Base-by-base conservation (phyloP, 2,113 vertebrate species). In the Scophthalmus maximus region DNA sequence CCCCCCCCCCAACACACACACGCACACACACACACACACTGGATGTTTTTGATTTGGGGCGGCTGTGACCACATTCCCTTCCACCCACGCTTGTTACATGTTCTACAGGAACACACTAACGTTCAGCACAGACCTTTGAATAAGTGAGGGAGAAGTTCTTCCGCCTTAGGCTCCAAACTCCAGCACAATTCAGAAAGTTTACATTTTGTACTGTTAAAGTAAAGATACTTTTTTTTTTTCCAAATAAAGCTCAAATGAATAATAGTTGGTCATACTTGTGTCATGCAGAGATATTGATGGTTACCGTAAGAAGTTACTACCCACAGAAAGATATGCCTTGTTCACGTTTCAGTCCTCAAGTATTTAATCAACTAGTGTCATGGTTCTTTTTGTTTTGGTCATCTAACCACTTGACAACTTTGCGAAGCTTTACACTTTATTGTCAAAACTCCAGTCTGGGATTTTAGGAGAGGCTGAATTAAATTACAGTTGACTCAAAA, bases 71-170 rank as follows among this genome's bases (percentile, higher is more conserved):
- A 88, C 88, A 88, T 87, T 90, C 87, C 85, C 89, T 79, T 88
- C 82, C 87, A 80, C 90, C 90, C 85, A 89, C 85, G 72, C 90
- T 75, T 68, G 79, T 88, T 89, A 85, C 85, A 86, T 89, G 86
- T 90, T 82, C 73, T 57, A 67, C 82, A 87, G 78, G 74, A 89
- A 82, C 83, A 76, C 87, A 79, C 69, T 57, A 75, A 46, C 63
- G 17, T 52, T 76, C 57, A 9, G 61, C 49, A 25, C 61, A 60
- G 63, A 75, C 57, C 72, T 68, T 52, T 47, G 72, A 70, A 77
- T 44, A n/a, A 76, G 27, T n/a, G 11, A 56, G 40, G n/a, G 23
- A 75, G 30, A 32, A 36, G 27, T 62, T 57, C 22, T 61, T 27
- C 68, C 55, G 61, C 25, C 14, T 60, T 25, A 38, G 15, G 22